Conservation (phyloP, 2,888 invertebrate genomes). For the Aphodius granarius region DNA sequence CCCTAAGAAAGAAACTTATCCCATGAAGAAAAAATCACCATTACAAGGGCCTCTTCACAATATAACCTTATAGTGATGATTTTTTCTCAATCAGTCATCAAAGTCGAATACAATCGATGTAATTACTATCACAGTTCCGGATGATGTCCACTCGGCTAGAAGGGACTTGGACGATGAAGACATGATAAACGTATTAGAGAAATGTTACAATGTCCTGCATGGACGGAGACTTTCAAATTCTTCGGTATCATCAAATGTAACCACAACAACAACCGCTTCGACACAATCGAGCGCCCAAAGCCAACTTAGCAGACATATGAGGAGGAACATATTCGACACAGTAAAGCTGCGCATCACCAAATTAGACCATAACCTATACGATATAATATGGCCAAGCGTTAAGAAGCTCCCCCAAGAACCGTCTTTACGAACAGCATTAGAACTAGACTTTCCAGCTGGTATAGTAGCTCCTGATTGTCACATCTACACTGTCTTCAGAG, state of each 20-base stretch:
- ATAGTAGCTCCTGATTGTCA: conserved; percentile 85
- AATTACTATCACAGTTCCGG: conserved; percentile 62
- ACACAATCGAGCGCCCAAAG: conserved; percentile 46
- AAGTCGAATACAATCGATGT: neutral
- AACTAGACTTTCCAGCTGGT: conserved; percentile 74
- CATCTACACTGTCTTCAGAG: conserved; percentile 80
- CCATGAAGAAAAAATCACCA: neutral
- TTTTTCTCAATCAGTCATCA: neutral
- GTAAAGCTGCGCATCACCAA: conserved; percentile 77
- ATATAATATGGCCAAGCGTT: conserved; percentile 87
- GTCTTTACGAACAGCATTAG: conserved; percentile 60
- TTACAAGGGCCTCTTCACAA: neutral
- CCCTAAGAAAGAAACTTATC: neutral
- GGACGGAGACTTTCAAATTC: conserved; percentile 61
- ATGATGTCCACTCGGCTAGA: conserved; percentile 74
- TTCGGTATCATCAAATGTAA: conserved; percentile 60
- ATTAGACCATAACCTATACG: conserved; percentile 83
- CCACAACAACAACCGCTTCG: conserved; percentile 48
- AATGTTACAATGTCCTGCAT: conserved; percentile 72
- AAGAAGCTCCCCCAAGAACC: conserved; percentile 70
- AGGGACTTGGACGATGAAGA: conserved; percentile 72
- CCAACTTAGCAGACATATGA: conserved; percentile 74
- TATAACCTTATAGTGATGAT: neutral
- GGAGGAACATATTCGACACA: conserved; percentile 70
- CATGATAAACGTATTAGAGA: conserved; percentile 71